Evolutionary conservation across 1,140 invertebrate species (phyloP).

Genomic region (Drosophila burlai): DNA sequence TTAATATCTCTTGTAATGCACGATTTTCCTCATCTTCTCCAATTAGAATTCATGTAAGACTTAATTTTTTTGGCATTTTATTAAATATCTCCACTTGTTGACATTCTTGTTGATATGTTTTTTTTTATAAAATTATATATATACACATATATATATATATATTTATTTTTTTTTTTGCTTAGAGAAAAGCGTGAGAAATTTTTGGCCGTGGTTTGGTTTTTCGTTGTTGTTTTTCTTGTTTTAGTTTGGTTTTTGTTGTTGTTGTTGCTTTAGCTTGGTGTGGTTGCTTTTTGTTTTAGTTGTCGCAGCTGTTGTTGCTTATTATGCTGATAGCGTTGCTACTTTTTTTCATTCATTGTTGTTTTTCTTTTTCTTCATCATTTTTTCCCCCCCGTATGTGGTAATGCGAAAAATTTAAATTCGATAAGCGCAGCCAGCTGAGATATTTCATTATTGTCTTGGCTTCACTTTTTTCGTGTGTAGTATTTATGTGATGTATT

Average conservation of each 20-base stretch:
- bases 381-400: slow-evolving; percentile 15
- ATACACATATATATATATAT: slow-evolving; percentile 8
- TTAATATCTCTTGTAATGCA: not conserved
- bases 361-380: slow-evolving; percentile 40
- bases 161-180: slow-evolving; percentile 40
- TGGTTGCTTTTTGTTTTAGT: slow-evolving; percentile 50
- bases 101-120: slow-evolving; percentile 31
- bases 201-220: slow-evolving; percentile 77
- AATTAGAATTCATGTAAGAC: slow-evolving; percentile 1
- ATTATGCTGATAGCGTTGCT: slow-evolving; percentile 76
- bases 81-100: slow-evolving; percentile 29
- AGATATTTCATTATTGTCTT: slow-evolving; percentile 50
- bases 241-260: slow-evolving; percentile 54
- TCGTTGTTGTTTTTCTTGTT: slow-evolving; percentile 55
- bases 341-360: slow-evolving; percentile 41
- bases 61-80: not conserved
- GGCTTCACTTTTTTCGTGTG: slow-evolving; percentile 16
- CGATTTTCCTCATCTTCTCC: not conserved
- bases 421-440: slow-evolving; percentile 60
- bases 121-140: slow-evolving; percentile 4
- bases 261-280: slow-evolving; percentile 27
- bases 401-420: slow-evolving; percentile 71
- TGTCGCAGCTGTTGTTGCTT: slow-evolving; percentile 60
- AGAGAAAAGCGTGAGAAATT: slow-evolving; percentile 81
- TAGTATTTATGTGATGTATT: slow-evolving; percentile 22